These are phyloP conservation scores for Metellina segmentata DNA, from an alignment of 2,888 invertebrate species.

Conservation along the genomic window DNA sequence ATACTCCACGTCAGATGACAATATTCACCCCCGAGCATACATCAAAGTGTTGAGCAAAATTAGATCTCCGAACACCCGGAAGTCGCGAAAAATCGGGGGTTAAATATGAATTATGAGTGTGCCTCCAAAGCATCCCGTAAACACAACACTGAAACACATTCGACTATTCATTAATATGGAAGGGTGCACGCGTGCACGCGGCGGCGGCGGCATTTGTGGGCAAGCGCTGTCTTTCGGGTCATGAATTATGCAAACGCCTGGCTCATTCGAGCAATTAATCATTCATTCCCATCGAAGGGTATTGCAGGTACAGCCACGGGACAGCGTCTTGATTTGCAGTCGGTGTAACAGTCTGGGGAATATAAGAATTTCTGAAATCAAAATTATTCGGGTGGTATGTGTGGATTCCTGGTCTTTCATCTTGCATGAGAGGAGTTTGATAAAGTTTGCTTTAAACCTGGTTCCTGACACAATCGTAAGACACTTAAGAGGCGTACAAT, in stretches of 20 bases:
- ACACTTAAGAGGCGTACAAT: too few species aligned
- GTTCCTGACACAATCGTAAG: too few species aligned
- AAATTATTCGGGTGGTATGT: neutral
- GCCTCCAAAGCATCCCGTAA: neutral
- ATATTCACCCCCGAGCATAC: too few species aligned
- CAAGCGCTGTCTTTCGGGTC: neutral
- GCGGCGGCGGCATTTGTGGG: too few species aligned
- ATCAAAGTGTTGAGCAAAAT: too few species aligned
- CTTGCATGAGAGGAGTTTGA: too few species aligned
- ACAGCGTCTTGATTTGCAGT: neutral
- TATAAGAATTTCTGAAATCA: neutral
- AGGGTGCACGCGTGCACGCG: neutral
- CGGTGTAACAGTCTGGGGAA: neutral
- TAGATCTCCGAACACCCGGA: neutral
- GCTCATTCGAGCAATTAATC: slow-evolving; percentile 42
- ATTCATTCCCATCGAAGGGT: slow-evolving; percentile 25
- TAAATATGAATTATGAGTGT: neutral
- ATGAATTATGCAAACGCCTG: slow-evolving; percentile 40
- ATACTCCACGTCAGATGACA: too few species aligned
- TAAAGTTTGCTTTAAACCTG: too few species aligned
- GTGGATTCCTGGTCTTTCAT: neutral
- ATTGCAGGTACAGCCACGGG: neutral
- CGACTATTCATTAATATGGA: neutral
- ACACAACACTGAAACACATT: neutral
- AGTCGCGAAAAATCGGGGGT: neutral